Base-by-base conservation (phyloP, 1,140 invertebrate genomes). In the Coelopa frigida region DNA sequence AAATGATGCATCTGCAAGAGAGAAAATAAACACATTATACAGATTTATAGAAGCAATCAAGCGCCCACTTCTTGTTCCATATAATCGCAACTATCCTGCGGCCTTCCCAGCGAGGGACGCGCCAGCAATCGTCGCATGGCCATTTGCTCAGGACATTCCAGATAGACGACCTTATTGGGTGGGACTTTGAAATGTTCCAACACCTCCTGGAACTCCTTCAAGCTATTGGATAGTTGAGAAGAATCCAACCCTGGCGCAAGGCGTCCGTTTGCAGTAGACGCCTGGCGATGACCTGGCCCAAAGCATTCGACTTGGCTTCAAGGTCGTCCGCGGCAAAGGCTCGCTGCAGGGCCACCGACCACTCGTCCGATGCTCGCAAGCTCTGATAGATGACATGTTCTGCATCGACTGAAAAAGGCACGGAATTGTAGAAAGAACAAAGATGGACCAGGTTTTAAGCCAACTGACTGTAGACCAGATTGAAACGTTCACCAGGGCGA, bases 1-100 rank as follows among this genome's bases (percentile, higher is more conserved):
- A 54, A 67, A 49, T 61, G 59, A 4, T 48, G 45, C 63, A 67
- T 64, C 54, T 67, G 57, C 10, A 33, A n/a, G n/a, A n/a, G n/a
- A n/a, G n/a, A n/a, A n/a, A n/a, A n/a, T n/a, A n/a, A n/a, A n/a
- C n/a, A n/a, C n/a, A n/a, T n/a, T n/a, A n/a, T n/a, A n/a, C n/a
- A n/a, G n/a, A n/a, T n/a, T n/a, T n/a, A n/a, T n/a, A n/a, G n/a
- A n/a, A n/a, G n/a, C 10, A n/a, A 24, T 26, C 18, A 3, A 40
- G 14, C 27, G 15, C 22, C 17, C 26, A 46, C 41, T 41, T 51
- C 44, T 1, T 47, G 48, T 20, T 64, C 60, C 20, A 63, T 6
- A 20, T 59, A 66, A 14, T 37, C 48, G 35, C 52, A 24, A 4
- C 40, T 57, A 0, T 53, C 33, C 36, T 59, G 58, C 0, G 63